Evolutionary conservation across 2,113 vertebrate genomes (phyloP).

Genomic region (Sturnira hondurensis): DNA sequence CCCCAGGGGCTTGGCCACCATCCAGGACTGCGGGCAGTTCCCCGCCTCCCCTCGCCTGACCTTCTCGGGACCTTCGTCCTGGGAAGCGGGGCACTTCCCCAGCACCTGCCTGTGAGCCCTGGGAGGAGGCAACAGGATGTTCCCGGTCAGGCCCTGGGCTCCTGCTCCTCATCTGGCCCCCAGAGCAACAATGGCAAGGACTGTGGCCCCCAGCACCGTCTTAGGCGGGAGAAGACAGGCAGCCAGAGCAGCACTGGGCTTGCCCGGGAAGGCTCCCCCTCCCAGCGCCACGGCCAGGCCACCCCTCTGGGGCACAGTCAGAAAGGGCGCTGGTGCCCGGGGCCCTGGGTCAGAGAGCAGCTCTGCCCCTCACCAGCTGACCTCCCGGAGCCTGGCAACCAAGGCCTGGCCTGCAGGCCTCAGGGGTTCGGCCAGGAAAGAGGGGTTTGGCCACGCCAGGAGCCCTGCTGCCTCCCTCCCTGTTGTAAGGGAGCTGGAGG

Average conservation of each 20-base stretch:
- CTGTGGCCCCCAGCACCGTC: fast-evolving
- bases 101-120: not conserved
- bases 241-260: not conserved
- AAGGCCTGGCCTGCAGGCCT: not conserved
- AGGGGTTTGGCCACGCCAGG: not conserved
- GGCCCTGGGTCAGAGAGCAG: not conserved
- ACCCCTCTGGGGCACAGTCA: not conserved
- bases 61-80: not conserved
- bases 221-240: fast-evolving
- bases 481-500: not conserved
- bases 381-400: not conserved
- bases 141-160: too few species aligned
- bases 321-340: not conserved
- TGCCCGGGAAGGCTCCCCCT: not conserved
- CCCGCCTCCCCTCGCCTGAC: fast-evolving
- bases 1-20: not conserved
- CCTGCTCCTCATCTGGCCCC: not conserved
- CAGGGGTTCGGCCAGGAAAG: not conserved
- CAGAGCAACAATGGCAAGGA: not conserved
- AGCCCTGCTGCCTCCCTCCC: too few species aligned
- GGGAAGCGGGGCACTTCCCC: not conserved
- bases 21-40: fast-evolving
- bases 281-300: fast-evolving
- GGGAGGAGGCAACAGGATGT: not conserved
- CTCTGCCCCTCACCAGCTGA: not conserved